Evolutionary conservation across 2,113 vertebrate species (phyloP), one percentile per base, ranked within the genome.

Genomic region (Phylloscopus whistleri): DNA sequence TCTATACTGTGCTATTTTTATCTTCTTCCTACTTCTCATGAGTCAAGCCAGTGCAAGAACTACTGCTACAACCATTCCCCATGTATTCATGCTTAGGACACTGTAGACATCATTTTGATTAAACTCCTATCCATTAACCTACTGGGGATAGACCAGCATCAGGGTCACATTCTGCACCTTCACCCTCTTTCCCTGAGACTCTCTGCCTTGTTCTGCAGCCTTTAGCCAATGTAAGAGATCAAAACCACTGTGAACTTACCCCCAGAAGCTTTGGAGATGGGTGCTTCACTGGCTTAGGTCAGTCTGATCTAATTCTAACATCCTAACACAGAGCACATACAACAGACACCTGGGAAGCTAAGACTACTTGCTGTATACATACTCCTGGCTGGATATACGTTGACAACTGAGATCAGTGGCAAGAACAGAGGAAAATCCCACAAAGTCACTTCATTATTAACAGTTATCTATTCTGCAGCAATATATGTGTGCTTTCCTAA

Each of bases 151-250:
- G 64, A 21, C 23, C 64, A 74, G 52, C 56, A 51, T 23, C 51
- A 62, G 16, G 28, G 16, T 69, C 8, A 0, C n/a, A 1, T 0
- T 17, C 35, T 2, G 3, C 41, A 79, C 30, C 6, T 81, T 84
- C 59, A 49, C 7, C 2, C 17, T 6, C 28, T 58, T 84, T 59
- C 44, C 18, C 73, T 81, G 24, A 79, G 56, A 21, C 19, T 4
- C 10, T 4, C 64, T 84, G 11, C 41, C 43, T 51, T 41, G 17
- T 26, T 55, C 51, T 46, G 48, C 37, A 70, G 43, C 7, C 26
- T 77, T 69, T 41, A 70, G 16, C 18, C 21, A 43, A 17, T 1
- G 7, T 23, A 44, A 79, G 67, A 80, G 13, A 35, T 22, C 23
- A 70, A 68, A 90, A 26, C 22, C 31, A 4, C 30, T 46, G 35